Percentiles rank a stretch among this genome's conserved stretches.
Evolutionary conservation across 1,140 invertebrate species (phyloP).

Genomic region (Drosophila bipectinata): DNA sequence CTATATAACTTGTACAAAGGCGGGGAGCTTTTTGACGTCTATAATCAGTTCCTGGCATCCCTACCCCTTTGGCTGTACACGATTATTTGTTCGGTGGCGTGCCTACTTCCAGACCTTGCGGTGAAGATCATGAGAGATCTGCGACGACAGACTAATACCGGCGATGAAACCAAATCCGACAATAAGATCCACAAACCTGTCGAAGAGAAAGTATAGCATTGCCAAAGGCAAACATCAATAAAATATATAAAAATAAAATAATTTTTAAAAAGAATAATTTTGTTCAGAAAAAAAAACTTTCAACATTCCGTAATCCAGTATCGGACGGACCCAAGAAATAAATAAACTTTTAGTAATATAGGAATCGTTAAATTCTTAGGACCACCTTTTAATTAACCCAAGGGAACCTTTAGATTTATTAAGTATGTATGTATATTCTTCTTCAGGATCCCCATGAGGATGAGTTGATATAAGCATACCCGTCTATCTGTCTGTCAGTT

Average conservation of each 20-base stretch:
- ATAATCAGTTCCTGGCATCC: conserved; percentile 86
- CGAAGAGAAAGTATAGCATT: background rate
- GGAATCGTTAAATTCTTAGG: too few relatives aligned
- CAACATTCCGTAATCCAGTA: background rate
- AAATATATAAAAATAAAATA: background rate
- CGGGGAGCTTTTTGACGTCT: conserved; percentile 87
- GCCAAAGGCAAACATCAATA: background rate
- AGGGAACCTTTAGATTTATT: too few relatives aligned
- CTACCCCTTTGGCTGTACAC: conserved; percentile 87
- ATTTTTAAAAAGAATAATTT: too few relatives aligned
- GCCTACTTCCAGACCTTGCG: conserved; percentile 86
- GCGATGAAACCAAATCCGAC: background rate
- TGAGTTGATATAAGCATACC: too few relatives aligned
- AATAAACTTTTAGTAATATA: too few relatives aligned
- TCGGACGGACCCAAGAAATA: too few relatives aligned
- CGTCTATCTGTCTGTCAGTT: too few relatives aligned
- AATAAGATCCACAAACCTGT: background rate
- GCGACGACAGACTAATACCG: background rate
- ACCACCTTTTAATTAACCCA: too few relatives aligned
- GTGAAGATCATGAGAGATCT: background rate
- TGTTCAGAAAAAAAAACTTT: background rate
- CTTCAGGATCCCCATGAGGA: too few relatives aligned
- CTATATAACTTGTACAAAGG: conserved; percentile 86
- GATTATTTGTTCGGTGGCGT: conserved; percentile 85
- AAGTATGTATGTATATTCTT: too few relatives aligned